Percentiles rank a stretch among this genome's conserved stretches.
Conservation (phyloP, 2,888 invertebrate species). For the Liposcelis brunnea region DNA sequence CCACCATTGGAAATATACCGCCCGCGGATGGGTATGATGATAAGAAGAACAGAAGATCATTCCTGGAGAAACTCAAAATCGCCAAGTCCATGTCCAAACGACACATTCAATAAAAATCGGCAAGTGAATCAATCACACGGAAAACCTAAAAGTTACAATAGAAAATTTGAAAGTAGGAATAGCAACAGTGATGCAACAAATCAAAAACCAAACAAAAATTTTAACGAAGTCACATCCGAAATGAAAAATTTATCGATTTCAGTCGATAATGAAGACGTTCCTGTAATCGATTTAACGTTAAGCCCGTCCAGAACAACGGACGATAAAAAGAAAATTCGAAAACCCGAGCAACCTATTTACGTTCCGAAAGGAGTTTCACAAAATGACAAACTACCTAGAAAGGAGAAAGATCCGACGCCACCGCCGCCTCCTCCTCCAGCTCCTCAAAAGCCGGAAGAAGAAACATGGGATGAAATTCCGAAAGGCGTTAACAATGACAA, state of each 20-base stretch:
- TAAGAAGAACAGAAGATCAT: not conserved
- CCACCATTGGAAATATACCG: not conserved
- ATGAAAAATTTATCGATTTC: slow-evolving; percentile 26
- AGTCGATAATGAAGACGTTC: slow-evolving; percentile 20
- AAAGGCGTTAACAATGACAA: slow-evolving; percentile 9
- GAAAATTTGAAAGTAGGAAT: not conserved
- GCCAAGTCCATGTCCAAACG: not conserved
- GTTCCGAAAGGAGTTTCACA: slow-evolving; percentile 32
- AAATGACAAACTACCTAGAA: slow-evolving; percentile 6
- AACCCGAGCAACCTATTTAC: slow-evolving; percentile 37
- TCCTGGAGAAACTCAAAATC: not conserved
- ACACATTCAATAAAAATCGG: not conserved
- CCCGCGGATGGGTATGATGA: not conserved
- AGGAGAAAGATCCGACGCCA: not conserved
- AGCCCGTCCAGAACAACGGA: slow-evolving; percentile 13
- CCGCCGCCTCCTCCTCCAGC: not conserved
- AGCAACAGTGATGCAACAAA: not conserved
- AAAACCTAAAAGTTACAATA: not conserved
- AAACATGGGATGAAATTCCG: slow-evolving; percentile 11
- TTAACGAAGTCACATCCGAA: slow-evolving; percentile 39
- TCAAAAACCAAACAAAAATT: slow-evolving; percentile 32
- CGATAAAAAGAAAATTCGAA: slow-evolving; percentile 26
- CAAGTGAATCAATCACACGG: not conserved
- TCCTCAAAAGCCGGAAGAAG: slow-evolving; percentile 9
- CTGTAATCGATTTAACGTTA: slow-evolving; percentile 11